These are phyloP conservation scores for Platichthys stellatus DNA, from an alignment of 2,113 vertebrate species.

Conservation along the genomic window DNA sequence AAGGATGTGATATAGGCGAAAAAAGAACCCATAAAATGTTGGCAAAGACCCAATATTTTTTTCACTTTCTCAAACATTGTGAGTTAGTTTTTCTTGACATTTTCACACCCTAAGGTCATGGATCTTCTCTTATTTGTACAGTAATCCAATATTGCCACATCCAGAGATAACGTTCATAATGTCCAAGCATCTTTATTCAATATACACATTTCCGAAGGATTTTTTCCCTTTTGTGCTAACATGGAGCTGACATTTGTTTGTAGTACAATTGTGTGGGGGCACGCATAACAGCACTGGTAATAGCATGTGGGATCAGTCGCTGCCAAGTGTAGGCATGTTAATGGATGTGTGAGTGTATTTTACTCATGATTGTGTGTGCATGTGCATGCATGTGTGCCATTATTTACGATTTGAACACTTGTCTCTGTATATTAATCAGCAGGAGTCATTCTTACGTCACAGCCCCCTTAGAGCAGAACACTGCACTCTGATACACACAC, in stretches of 20 bases:
- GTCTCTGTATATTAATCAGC: constrained; percentile 73
- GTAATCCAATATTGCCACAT: background rate
- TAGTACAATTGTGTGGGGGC: background rate
- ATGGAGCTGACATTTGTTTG: background rate
- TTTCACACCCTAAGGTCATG: too few relatives aligned
- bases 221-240: background rate
- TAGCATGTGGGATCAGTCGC: constrained; percentile 39
- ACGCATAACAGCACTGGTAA: constrained; percentile 42
- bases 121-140: too few relatives aligned
- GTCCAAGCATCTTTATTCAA: background rate
- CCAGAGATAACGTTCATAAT: background rate
- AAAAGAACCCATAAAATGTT: too few relatives aligned
- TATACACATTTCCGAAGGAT: background rate
- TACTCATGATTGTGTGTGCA: constrained; percentile 28
- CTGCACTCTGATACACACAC: constrained; percentile 12
- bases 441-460: constrained; percentile 58
- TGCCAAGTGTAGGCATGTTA: constrained; percentile 25
- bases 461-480: constrained; percentile 30
- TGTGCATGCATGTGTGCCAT: constrained; percentile 26
- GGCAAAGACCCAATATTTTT: too few relatives aligned
- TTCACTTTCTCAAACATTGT: too few relatives aligned
- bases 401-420: constrained; percentile 56
- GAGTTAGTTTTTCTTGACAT: too few relatives aligned
- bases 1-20: too few relatives aligned
- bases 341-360: constrained; percentile 8